Percentiles rank a stretch among this genome's conserved stretches.
Evolutionary conservation across 2,888 invertebrate genomes (phyloP).

Genomic region (Oligia latruncula): DNA sequence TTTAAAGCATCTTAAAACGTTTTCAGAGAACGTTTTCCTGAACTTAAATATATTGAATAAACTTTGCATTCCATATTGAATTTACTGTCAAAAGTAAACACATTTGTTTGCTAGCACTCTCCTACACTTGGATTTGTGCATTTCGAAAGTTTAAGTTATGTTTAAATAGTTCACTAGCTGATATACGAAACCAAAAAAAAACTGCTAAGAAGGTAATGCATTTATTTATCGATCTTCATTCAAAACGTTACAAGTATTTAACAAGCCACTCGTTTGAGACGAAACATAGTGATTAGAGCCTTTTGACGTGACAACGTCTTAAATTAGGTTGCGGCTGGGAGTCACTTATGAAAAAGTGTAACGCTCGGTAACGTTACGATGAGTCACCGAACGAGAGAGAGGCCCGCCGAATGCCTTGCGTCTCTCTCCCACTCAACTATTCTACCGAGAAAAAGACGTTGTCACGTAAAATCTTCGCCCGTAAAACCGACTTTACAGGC

Average conservation of each 20-base stretch:
- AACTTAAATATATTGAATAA: constrained; percentile 4
- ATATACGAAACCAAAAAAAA: not conserved
- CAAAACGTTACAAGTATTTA: not conserved
- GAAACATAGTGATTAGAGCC: not conserved
- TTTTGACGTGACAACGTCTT: too few relatives aligned
- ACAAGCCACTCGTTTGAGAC: not conserved
- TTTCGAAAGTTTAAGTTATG: constrained; percentile 6
- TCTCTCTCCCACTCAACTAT: too few relatives aligned
- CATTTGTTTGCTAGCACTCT: constrained; percentile 21
- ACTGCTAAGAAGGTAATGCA: too few relatives aligned
- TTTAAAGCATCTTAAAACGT: not conserved
- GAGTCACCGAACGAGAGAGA: too few relatives aligned
- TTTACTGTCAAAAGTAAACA: constrained; percentile 28
- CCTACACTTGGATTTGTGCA: not conserved
- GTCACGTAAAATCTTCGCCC: too few relatives aligned
- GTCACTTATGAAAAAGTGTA: too few relatives aligned
- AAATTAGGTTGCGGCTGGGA: too few relatives aligned
- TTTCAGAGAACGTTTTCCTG: constrained; percentile 6
- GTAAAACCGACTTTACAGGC: too few relatives aligned
- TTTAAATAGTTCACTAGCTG: not conserved
- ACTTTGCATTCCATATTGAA: constrained; percentile 32
- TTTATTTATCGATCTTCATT: not conserved
- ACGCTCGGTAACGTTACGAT: too few relatives aligned
- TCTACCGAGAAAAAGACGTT: too few relatives aligned
- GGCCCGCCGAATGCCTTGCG: too few relatives aligned